Conservation (phyloP, 2,888 invertebrate species). For the Chouioia cunea region DNA sequence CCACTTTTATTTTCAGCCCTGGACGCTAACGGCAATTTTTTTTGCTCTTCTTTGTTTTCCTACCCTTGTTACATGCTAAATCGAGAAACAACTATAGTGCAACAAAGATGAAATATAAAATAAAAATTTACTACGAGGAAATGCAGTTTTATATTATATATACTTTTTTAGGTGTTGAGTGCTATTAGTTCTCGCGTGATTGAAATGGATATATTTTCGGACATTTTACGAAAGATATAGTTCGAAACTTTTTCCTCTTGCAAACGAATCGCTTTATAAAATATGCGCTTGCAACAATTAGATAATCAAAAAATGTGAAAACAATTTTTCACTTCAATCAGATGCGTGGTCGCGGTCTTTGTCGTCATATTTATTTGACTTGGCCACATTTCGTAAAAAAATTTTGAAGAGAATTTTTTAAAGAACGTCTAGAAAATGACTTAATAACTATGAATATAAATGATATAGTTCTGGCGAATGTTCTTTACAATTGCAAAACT, state of each 20-base stretch:
- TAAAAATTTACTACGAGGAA: not conserved
- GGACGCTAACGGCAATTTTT: not conserved
- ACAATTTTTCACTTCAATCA: slow-evolving; percentile 37
- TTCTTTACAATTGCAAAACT: too few species aligned
- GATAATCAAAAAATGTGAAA: not conserved
- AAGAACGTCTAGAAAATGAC: slow-evolving; percentile 18
- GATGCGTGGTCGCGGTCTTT: slow-evolving; percentile 2
- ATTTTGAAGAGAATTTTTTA: not conserved
- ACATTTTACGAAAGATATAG: too few species aligned
- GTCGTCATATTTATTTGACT: slow-evolving; percentile 19
- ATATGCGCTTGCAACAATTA: too few species aligned
- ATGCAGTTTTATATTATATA: too few species aligned
- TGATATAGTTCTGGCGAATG: too few species aligned
- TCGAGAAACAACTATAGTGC: slow-evolving; percentile 8
- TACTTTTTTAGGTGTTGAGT: too few species aligned
- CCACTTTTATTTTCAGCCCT: slow-evolving; percentile 10
- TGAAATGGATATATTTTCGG: too few species aligned
- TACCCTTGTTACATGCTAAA: not conserved
- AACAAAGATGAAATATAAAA: slow-evolving; percentile 1
- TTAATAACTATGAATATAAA: slow-evolving; percentile 25
- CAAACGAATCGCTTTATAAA: too few species aligned
- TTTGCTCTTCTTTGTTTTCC: not conserved
- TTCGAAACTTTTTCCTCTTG: too few species aligned
- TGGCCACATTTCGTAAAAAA: slow-evolving; percentile 11
- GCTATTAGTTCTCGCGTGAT: too few species aligned